Evolutionary conservation across 2,797 vertebrate species (phyloP).

Genomic region (Poeciliopsis paucimaculata): DNA sequence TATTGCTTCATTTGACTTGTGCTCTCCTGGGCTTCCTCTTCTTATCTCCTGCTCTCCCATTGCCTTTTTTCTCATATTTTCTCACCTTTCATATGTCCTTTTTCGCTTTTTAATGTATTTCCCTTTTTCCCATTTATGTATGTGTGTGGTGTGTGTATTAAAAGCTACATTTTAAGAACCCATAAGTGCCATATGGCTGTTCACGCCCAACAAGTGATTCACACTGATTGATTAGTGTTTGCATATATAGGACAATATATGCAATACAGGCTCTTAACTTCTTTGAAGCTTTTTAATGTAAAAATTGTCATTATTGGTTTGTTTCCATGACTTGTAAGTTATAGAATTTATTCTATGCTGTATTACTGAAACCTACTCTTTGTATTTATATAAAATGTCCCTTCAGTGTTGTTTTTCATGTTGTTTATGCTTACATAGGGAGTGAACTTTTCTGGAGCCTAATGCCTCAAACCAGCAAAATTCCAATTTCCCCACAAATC

Average conservation of each 20-base stretch:
- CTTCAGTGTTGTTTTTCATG: neutral
- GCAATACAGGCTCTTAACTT: neutral
- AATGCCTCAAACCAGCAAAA: conserved; percentile 20
- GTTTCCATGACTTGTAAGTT: neutral
- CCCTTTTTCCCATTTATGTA: neutral
- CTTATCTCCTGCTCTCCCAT: conserved; percentile 64
- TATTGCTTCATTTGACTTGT: conserved; percentile 64
- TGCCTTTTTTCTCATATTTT: conserved; percentile 49
- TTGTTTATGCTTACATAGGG: conserved; percentile 10
- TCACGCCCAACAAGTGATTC: conserved; percentile 6
- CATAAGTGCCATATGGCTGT: conserved; percentile 54
- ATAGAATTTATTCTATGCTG: neutral
- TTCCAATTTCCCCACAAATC: conserved; percentile 37
- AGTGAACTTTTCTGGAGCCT: conserved; percentile 32
- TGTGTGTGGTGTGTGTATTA: neutral
- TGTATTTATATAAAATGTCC: neutral
- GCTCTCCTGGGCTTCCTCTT: conserved; percentile 64
- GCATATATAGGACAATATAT: conserved; percentile 1
- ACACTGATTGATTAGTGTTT: conserved; percentile 42
- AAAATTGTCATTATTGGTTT: neutral
- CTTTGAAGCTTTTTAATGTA: conserved; percentile 11
- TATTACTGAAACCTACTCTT: neutral
- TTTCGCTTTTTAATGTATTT: conserved; percentile 61
- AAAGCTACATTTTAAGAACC: conserved; percentile 60
- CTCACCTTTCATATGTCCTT: conserved; percentile 75